Conservation (phyloP, 2,797 vertebrate species). For the Caiman crocodilus region DNA sequence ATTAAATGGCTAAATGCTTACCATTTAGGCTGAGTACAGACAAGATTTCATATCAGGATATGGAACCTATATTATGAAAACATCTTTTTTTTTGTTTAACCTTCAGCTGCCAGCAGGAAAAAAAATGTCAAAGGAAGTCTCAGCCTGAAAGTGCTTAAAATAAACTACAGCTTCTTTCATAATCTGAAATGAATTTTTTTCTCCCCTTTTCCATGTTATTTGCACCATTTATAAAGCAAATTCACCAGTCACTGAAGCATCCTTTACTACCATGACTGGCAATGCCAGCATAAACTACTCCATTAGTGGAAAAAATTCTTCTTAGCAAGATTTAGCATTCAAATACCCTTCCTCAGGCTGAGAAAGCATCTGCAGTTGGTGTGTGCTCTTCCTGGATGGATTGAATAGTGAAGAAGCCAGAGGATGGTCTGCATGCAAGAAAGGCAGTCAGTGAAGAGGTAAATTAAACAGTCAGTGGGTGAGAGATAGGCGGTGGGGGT, state of each 20-base stretch:
- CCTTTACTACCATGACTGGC: neutral
- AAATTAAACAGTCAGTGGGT: no score
- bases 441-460: no score
- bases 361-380: no score
- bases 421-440: no score
- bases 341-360: no score
- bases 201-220: neutral
- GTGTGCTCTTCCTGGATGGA: no score
- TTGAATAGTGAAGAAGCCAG: no score
- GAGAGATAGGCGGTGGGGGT: no score
- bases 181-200: neutral
- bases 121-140: neutral
- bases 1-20: constrained; percentile 28
- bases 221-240: neutral
- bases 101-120: neutral
- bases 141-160: neutral
- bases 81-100: constrained; percentile 14
- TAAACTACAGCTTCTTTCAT: constrained; percentile 2
- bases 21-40: neutral
- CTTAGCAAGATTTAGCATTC: no score
- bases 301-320: no score
- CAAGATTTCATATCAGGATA: constrained; percentile 35
- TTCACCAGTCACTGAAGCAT: neutral
- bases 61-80: constrained; percentile 7
- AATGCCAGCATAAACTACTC: neutral